phyloP scores from a whole-genome alignment of 2,797 vertebrate genomes.

The Natrix natrix region DNA sequence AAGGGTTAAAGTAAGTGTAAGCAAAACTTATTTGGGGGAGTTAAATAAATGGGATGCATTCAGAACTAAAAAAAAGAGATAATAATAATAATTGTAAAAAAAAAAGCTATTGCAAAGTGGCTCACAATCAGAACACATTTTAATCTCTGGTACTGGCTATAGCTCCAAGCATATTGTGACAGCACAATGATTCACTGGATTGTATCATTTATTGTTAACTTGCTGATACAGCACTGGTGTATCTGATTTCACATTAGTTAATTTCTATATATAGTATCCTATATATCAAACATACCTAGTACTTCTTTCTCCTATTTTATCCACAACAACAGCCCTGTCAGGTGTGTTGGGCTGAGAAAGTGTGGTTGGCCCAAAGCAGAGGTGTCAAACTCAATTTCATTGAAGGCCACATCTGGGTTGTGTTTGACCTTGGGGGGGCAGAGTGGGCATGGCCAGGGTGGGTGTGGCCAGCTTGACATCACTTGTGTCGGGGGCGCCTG shows the following conservation, averaged over 20 bases:
- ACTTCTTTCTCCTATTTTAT: neutral
- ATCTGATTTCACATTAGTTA: neutral
- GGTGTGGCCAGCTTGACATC: too few species aligned
- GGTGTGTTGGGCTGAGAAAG: neutral
- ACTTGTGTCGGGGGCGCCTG: too few species aligned
- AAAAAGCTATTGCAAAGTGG: conserved; percentile 1
- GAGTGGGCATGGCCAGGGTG: too few species aligned
- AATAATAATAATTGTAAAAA: conserved; percentile 2
- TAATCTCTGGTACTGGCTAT: neutral
- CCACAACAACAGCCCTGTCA: neutral
- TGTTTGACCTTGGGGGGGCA: too few species aligned
- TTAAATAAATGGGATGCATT: conserved; percentile 33
- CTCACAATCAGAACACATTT: neutral
- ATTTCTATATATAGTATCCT: neutral
- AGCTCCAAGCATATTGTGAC: neutral
- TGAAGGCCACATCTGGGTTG: too few species aligned
- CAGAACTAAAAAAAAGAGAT: conserved; percentile 18
- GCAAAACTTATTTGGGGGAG: conserved; percentile 21
- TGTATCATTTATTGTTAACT: neutral
- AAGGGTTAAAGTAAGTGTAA: conserved; percentile 52
- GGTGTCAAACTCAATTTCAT: too few species aligned
- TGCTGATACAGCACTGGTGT: neutral
- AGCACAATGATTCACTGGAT: neutral
- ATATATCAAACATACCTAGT: neutral
- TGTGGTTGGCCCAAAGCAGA: neutral